phyloP scores from a whole-genome alignment of 2,888 invertebrate genomes.

The Andrena bucephala region DNA sequence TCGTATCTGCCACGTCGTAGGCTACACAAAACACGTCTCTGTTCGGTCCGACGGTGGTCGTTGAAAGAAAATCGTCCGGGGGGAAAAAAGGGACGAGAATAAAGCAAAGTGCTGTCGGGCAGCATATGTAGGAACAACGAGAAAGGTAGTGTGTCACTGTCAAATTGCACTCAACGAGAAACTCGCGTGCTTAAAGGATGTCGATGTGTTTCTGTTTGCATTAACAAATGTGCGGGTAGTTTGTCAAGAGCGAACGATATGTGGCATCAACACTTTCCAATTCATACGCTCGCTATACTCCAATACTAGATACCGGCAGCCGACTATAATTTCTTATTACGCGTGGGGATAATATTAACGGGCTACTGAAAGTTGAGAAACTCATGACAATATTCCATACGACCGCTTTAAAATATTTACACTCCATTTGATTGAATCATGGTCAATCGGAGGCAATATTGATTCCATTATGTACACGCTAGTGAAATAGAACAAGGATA shows the following conservation, averaged over 20 bases:
- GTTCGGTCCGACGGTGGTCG: background rate
- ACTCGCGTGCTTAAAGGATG: slow-evolving; percentile 37
- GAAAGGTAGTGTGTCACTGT: slow-evolving; percentile 60
- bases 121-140: slow-evolving; percentile 15
- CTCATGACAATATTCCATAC: background rate
- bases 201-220: slow-evolving; percentile 14
- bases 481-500: background rate
- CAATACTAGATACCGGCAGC: too few species aligned
- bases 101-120: slow-evolving; percentile 11
- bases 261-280: too few species aligned
- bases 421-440: background rate
- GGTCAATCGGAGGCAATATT: background rate
- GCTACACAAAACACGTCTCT: slow-evolving; percentile 12
- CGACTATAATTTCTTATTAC: too few species aligned
- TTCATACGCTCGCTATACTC: too few species aligned
- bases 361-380: background rate
- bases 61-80: slow-evolving; percentile 52
- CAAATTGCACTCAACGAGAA: slow-evolving; percentile 44
- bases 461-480: background rate
- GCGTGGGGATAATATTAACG: too few species aligned
- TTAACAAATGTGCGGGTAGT: slow-evolving; percentile 31
- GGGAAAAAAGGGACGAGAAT: background rate
- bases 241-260: background rate
- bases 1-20: slow-evolving; percentile 48
- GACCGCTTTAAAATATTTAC: background rate